phyloP scores from a whole-genome alignment of 1,140 invertebrate genomes.

The Tachypleus tridentatus region DNA sequence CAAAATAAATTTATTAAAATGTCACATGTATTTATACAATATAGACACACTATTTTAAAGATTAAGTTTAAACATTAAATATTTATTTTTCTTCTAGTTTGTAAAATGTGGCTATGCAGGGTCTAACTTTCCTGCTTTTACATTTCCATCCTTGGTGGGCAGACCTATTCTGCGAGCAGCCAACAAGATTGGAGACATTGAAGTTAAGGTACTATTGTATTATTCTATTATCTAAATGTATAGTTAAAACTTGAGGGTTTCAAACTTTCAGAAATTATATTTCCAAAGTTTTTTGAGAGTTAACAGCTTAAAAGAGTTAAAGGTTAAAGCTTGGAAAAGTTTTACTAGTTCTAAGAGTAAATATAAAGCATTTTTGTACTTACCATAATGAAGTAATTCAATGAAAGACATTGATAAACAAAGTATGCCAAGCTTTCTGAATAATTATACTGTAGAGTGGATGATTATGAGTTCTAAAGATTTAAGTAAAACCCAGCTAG shows the following conservation, averaged over 20 bases:
- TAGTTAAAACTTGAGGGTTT: not conserved
- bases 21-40: too few species aligned
- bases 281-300: not conserved
- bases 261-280: not conserved
- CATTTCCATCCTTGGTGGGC: conserved; percentile 98
- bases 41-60: too few species aligned
- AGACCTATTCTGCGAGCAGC: conserved; percentile 93
- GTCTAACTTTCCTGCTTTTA: conserved; percentile 95
- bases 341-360: too few species aligned
- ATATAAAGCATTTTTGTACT: too few species aligned
- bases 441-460: too few species aligned
- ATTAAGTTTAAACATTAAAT: not conserved
- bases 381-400: too few species aligned
- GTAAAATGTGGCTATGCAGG: conserved; percentile 99
- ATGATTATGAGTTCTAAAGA: too few species aligned
- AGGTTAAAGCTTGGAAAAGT: too few species aligned
- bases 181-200: conserved; percentile 96
- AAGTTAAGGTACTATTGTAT: conserved; percentile 74
- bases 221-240: conserved; percentile 8
- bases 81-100: conserved; percentile 56
- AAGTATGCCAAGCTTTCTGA: too few species aligned
- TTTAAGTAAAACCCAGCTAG: too few species aligned
- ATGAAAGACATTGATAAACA: too few species aligned
- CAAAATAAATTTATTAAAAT: too few species aligned
- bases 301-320: not conserved